Conservation (phyloP, 2,888 invertebrate genomes). For the Drepana falcataria region DNA sequence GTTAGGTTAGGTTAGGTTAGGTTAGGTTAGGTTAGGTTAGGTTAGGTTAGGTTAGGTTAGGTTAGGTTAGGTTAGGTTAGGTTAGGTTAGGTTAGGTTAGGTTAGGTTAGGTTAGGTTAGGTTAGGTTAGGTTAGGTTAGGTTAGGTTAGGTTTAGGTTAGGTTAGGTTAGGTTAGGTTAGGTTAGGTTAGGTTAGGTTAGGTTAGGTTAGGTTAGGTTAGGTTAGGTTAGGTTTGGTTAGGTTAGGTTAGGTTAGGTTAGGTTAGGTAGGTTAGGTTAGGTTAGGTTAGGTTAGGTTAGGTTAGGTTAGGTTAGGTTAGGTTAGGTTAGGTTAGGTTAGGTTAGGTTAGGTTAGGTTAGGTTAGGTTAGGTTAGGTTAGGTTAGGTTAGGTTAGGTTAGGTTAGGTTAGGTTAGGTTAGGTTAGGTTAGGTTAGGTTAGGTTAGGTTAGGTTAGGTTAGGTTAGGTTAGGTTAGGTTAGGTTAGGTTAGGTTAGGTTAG, state of each 20-base stretch:
- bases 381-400: slow-evolving; percentile 16
- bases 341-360: slow-evolving; percentile 18
- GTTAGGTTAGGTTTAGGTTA: slow-evolving; percentile 9
- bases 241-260: slow-evolving; percentile 14
- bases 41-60: slow-evolving; percentile 9
- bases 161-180: slow-evolving; percentile 10
- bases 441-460: slow-evolving; percentile 12
- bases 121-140: slow-evolving; percentile 11
- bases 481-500: slow-evolving; percentile 9
- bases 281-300: slow-evolving; percentile 12
- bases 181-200: slow-evolving; percentile 10
- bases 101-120: slow-evolving; percentile 10
- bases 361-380: slow-evolving; percentile 14
- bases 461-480: slow-evolving; percentile 12
- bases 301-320: slow-evolving; percentile 14
- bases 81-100: slow-evolving; percentile 7
- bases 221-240: slow-evolving; percentile 14
- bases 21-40: slow-evolving; percentile 9
- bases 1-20: slow-evolving; percentile 9
- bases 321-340: slow-evolving; percentile 20
- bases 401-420: slow-evolving; percentile 19
- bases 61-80: slow-evolving; percentile 11
- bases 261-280: slow-evolving; percentile 11
- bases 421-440: slow-evolving; percentile 17
- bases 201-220: slow-evolving; percentile 11